Evolutionary conservation across 2,113 vertebrate species (phyloP).

Genomic region (Lonchura striata): DNA sequence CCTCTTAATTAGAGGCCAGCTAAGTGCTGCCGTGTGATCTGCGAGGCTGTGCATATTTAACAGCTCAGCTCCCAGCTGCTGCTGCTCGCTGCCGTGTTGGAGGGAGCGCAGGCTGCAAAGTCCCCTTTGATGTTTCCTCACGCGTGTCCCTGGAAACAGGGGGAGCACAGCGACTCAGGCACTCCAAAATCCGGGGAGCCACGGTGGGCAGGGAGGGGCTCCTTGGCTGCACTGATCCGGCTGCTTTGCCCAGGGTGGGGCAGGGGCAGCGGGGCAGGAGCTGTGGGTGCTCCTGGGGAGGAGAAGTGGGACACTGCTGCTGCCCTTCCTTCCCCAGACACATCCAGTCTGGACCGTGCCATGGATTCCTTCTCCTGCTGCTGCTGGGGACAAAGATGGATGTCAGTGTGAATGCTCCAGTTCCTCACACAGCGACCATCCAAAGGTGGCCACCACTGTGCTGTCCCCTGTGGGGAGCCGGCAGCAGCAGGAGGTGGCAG

Average conservation of each 20-base stretch:
- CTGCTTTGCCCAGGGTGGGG: not conserved
- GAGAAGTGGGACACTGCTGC: not conserved
- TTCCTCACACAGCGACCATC: not conserved
- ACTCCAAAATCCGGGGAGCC: not conserved
- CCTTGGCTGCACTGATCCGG: not conserved
- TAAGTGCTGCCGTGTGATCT: conserved; percentile 28
- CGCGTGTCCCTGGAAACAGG: not conserved
- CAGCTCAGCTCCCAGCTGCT: not conserved
- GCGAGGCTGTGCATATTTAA: conserved; percentile 21
- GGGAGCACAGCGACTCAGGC: not conserved
- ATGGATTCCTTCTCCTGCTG: not conserved
- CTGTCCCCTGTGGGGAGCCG: not conserved
- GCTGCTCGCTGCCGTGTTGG: not conserved
- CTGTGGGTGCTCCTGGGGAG: not conserved
- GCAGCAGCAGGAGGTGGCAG: not conserved
- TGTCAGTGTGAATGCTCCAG: not conserved
- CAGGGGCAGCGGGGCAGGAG: not conserved
- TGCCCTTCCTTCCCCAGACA: not conserved
- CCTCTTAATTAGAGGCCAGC: conserved; percentile 52
- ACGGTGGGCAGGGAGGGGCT: not conserved
- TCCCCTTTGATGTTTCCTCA: conserved; percentile 36
- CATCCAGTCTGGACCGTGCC: not conserved
- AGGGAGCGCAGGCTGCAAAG: not conserved
- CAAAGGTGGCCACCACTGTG: not conserved
- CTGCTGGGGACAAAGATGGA: not conserved